These are phyloP conservation scores for Lucinisca nassula DNA, from an alignment of 2,888 invertebrate species.

Conservation along the genomic window DNA sequence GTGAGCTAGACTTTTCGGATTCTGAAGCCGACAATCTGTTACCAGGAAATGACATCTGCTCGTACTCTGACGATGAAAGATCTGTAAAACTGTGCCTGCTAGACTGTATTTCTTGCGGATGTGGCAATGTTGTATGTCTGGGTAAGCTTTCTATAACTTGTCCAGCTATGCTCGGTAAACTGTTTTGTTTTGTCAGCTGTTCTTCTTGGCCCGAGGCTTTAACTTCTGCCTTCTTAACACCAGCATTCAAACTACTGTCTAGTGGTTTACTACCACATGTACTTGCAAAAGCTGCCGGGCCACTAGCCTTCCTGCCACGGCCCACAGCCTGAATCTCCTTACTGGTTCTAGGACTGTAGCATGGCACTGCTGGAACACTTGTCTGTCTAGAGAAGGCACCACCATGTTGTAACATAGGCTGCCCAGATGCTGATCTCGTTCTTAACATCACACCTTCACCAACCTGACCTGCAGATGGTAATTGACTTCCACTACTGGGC, in stretches of 20 bases:
- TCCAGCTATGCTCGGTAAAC: slow-evolving; percentile 68
- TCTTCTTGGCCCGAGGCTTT: slow-evolving; percentile 61
- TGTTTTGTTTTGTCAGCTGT: slow-evolving; percentile 64
- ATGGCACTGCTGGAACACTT: slow-evolving; percentile 48
- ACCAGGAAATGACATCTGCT: slow-evolving; percentile 76
- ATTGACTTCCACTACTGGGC: background rate
- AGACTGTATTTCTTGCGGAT: slow-evolving; percentile 29
- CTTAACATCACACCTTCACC: background rate
- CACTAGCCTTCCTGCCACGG: slow-evolving; percentile 59
- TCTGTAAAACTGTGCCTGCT: slow-evolving; percentile 81
- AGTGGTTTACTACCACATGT: slow-evolving; percentile 1
- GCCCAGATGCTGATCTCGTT: background rate
- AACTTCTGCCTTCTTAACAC: slow-evolving; percentile 26
- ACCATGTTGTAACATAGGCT: background rate
- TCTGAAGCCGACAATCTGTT: slow-evolving; percentile 48
- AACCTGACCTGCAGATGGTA: background rate
- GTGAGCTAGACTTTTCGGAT: slow-evolving; percentile 52
- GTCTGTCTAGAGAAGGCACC: slow-evolving; percentile 47
- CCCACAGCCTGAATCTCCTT: slow-evolving; percentile 31
- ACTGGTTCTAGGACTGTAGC: slow-evolving; percentile 22
- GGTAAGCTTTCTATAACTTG: slow-evolving; percentile 11
- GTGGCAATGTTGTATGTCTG: background rate
- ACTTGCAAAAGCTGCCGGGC: slow-evolving; percentile 34
- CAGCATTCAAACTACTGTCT: slow-evolving; percentile 32
- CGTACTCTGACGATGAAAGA: slow-evolving; percentile 74